Conservation (phyloP, 2,797 vertebrate species). For the Chelonia mydas region DNA sequence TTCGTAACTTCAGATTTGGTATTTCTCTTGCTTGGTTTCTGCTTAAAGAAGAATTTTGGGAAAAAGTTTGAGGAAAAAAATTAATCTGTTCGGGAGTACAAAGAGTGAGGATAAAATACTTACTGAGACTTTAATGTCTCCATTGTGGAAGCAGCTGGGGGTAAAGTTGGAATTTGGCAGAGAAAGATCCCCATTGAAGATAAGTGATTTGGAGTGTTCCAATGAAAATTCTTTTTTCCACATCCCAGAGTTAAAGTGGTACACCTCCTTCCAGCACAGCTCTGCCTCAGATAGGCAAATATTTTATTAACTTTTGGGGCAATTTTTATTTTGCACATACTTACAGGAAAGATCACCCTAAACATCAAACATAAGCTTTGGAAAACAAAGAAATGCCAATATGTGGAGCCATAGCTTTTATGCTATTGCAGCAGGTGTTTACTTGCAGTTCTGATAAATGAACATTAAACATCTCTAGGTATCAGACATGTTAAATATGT, state of each 20-base stretch:
- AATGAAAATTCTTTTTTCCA: background rate
- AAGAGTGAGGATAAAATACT: background rate
- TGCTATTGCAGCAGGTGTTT: background rate
- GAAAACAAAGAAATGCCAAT: background rate
- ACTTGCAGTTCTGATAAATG: constrained; percentile 1
- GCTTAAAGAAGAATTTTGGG: background rate
- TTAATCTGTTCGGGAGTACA: background rate
- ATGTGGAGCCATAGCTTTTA: background rate
- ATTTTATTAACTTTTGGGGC: background rate
- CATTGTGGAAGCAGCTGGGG: background rate
- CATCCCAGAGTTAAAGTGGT: background rate
- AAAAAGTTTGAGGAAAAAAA: background rate
- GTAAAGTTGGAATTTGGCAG: background rate
- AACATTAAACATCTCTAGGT: background rate
- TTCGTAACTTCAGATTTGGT: background rate
- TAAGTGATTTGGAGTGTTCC: background rate
- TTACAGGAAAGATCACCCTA: background rate
- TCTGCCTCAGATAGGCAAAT: background rate
- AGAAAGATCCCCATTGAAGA: background rate
- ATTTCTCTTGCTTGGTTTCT: background rate
- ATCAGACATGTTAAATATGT: background rate
- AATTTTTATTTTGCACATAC: background rate
- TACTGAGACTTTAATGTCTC: background rate
- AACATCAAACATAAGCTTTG: background rate
- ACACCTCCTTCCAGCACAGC: background rate